Conservation (phyloP, 2,888 invertebrate genomes). For the Drosophila putrida region DNA sequence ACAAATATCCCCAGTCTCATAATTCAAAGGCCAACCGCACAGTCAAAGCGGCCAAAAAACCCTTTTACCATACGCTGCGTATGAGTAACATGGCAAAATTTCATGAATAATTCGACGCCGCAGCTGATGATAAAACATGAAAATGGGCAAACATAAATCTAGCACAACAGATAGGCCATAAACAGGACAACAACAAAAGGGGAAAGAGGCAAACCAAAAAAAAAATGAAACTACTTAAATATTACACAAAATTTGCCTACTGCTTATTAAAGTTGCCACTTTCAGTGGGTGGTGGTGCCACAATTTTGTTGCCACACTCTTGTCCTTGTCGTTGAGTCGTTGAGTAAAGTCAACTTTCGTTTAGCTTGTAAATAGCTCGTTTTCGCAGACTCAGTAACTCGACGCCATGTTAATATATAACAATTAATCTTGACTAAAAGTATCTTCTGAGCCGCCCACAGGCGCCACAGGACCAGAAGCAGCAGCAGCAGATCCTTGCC, state of each 20-base stretch:
- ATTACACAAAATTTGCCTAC: slow-evolving; percentile 47
- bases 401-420: slow-evolving; percentile 83
- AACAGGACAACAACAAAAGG: slow-evolving; percentile 41
- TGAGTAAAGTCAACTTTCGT: slow-evolving; percentile 82
- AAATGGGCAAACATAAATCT: slow-evolving; percentile 77
- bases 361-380: slow-evolving; percentile 84
- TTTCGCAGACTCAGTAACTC: slow-evolving; percentile 82
- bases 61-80: slow-evolving; percentile 73
- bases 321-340: slow-evolving; percentile 49
- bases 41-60: slow-evolving; percentile 33
- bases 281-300: not conserved
- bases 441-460: slow-evolving; percentile 68
- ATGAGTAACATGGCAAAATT: slow-evolving; percentile 74
- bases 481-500: slow-evolving; percentile 14
- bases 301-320: slow-evolving; percentile 2
- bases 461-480: slow-evolving; percentile 25
- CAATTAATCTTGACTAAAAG: slow-evolving; percentile 83
- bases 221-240: slow-evolving; percentile 59
- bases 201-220: too few relatives aligned
- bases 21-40: slow-evolving; percentile 58
- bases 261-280: slow-evolving; percentile 63
- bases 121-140: slow-evolving; percentile 81
- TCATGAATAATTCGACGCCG: slow-evolving; percentile 81
- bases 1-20: slow-evolving; percentile 51
- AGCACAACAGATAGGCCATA: slow-evolving; percentile 62